phyloP scores from a whole-genome alignment of 2,113 vertebrate species.

The Antennarius striatus region DNA sequence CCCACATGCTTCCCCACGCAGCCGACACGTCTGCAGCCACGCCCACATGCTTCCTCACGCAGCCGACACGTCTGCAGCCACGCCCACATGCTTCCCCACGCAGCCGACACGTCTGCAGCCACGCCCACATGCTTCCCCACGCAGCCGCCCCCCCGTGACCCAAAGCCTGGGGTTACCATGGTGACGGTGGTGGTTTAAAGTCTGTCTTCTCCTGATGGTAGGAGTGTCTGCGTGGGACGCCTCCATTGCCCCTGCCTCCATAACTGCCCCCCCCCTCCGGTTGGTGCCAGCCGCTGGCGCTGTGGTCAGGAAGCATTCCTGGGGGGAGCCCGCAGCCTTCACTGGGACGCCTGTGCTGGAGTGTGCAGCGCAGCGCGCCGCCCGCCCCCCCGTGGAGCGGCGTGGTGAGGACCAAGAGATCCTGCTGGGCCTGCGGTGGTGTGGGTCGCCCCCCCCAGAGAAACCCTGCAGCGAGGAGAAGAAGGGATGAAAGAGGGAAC shows the following conservation, averaged over 20 bases:
- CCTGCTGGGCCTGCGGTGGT: constrained; percentile 76
- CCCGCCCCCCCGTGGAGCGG: constrained; percentile 71
- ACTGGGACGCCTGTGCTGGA: constrained; percentile 63
- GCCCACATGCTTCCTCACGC: too few species aligned
- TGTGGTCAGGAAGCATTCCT: constrained; percentile 73
- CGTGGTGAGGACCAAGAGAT: constrained; percentile 69
- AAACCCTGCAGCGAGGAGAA: constrained; percentile 26
- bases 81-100: too few species aligned
- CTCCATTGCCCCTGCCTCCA: constrained; percentile 25
- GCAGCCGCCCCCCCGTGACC: constrained; percentile 18
- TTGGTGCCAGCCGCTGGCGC: constrained; percentile 57
- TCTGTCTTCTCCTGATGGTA: not conserved
- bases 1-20: too few species aligned
- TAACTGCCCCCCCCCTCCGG: constrained; percentile 48
- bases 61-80: too few species aligned
- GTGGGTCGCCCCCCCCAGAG: constrained; percentile 35
- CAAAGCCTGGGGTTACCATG: constrained; percentile 16
- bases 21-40: too few species aligned
- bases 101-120: too few species aligned
- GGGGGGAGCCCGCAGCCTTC: constrained; percentile 71
- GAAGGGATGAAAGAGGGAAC: constrained; percentile 29
- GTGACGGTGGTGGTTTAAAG: not conserved
- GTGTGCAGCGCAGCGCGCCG: constrained; percentile 69
- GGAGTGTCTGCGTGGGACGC: constrained; percentile 8
- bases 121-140: too few species aligned